phyloP scores from a whole-genome alignment of 2,797 vertebrate species.

The Urocyon cinereoargenteus region DNA sequence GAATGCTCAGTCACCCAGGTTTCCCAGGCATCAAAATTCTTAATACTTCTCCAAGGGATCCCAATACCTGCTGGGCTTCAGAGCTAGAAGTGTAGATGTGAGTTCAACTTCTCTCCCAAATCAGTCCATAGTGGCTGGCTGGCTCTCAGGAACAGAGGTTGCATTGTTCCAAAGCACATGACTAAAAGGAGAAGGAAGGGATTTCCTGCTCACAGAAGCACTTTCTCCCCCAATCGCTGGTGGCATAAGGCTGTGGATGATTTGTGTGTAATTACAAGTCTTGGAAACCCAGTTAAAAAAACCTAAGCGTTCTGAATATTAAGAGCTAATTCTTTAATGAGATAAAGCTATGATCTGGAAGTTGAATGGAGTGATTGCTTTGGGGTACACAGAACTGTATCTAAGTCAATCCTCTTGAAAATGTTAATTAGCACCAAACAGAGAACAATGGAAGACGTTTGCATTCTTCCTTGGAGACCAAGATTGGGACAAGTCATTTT shows the following conservation, averaged over 20 bases:
- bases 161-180: neutral
- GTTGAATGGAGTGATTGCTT: constrained; percentile 80
- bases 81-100: neutral
- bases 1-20: neutral
- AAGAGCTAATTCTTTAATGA: constrained; percentile 79
- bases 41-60: neutral
- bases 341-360: constrained; percentile 79
- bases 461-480: constrained; percentile 84
- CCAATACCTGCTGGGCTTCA: neutral
- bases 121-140: neutral
- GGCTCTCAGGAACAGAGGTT: neutral
- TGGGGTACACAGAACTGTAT: constrained; percentile 66
- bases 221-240: neutral
- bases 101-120: neutral
- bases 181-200: neutral
- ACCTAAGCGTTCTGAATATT: constrained; percentile 78
- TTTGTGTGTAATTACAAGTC: constrained; percentile 69
- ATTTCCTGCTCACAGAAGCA: neutral
- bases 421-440: constrained; percentile 88
- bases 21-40: neutral
- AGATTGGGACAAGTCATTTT: constrained; percentile 85
- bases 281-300: constrained; percentile 76
- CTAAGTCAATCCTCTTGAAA: constrained; percentile 84
- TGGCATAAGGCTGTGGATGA: constrained; percentile 44
- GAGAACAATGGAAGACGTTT: constrained; percentile 86